Percentiles rank a stretch among this genome's conserved stretches.
Evolutionary conservation across 2,888 invertebrate species (phyloP).

Genomic region (Molorchus minor): DNA sequence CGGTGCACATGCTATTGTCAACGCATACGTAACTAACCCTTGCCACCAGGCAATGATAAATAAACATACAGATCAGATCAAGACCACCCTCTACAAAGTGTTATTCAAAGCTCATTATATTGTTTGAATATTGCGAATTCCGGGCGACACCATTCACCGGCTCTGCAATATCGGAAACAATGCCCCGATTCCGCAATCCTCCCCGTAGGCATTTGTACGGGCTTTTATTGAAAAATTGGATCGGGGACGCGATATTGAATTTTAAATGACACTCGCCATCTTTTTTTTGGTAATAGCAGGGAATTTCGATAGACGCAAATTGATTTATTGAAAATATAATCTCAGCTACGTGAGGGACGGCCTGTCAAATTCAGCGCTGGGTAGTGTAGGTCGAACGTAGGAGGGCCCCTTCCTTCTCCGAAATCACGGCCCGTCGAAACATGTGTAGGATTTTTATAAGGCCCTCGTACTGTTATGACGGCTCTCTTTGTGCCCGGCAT

Average conservation of each 20-base stretch:
- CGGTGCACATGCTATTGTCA: too few relatives aligned
- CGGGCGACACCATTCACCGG: too few relatives aligned
- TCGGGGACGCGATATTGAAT: constrained; percentile 4
- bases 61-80: too few relatives aligned
- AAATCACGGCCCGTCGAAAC: neutral
- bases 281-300: constrained; percentile 4
- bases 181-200: neutral
- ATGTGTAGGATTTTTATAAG: constrained; percentile 2
- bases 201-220: neutral
- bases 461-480: neutral
- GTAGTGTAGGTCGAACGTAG: neutral
- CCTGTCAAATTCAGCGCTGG: constrained; percentile 16
- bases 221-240: constrained; percentile 2
- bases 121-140: too few relatives aligned
- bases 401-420: neutral
- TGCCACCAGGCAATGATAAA: too few relatives aligned
- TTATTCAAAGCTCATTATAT: too few relatives aligned
- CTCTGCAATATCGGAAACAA: neutral
- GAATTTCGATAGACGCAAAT: constrained; percentile 10
- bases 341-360: constrained; percentile 11
- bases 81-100: too few relatives aligned
- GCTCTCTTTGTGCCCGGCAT: too few relatives aligned
- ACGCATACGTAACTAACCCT: too few relatives aligned
- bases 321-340: constrained; percentile 27
- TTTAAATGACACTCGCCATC: neutral